Base-by-base conservation (phyloP, 2,113 vertebrate genomes). In the Aphyosemion australe region DNA sequence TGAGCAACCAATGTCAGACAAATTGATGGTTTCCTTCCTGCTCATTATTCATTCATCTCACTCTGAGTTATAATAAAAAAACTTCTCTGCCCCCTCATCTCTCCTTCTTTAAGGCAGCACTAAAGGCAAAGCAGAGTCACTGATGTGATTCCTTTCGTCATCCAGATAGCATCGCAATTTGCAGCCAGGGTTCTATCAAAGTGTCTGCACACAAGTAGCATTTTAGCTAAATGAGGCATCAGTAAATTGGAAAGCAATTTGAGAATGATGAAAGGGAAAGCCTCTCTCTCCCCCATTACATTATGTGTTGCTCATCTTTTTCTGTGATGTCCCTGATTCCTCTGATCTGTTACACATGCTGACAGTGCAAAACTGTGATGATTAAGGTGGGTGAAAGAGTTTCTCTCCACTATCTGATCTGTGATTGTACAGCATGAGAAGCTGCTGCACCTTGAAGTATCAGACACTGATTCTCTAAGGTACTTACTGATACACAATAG, bases 21-120 rank as follows among this genome's bases (percentile, higher is more conserved):
- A 79, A 87, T 72, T 79, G 55, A 79, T 72, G 69, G 76, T 70
- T 80, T 61, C 60, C n/a, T 68, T 37, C 69, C 45, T 63, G 56
- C 68, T 68, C 53, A 69, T 86, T 76, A 72, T 83, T 41, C 82
- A 69, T 80, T 75, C 57, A 61, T 32, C 37, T 79, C 63, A 74
- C 83, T 72, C 59, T 66, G 72, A 62, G 84, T 69, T 66, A 76
- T 69, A 80, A 88, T 89, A 83, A 78, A 56, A 34, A 56, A 34
- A 26, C 42, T 34, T 26, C 18, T 19, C 37, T 3, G 19, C 60
- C 9, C 19, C 42, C 53, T 61, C 64, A 39, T 21, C 11, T 32
- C 18, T 64, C 34, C 18, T 12, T 54, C 47, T 71, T 37, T 39
- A 31, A 65, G 58, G 41, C 39, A 39, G 16, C 61, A 55, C 69